Evolutionary conservation across 2,888 invertebrate species (phyloP).

Genomic region (Tineola bisselliella): DNA sequence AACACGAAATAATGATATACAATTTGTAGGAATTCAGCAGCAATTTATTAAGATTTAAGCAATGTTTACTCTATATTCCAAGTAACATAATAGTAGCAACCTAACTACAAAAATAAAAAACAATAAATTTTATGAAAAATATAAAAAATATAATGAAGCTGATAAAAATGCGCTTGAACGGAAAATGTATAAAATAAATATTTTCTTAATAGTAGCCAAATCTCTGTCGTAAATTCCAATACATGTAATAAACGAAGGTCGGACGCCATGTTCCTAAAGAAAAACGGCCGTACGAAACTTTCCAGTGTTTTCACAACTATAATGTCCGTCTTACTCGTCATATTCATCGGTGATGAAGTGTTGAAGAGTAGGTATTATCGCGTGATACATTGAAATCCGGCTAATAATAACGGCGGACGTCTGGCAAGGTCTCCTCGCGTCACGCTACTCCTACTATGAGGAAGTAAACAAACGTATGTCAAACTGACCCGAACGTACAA

Average conservation of each 20-base stretch:
- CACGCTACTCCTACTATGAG: slow-evolving; percentile 7
- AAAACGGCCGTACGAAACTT: slow-evolving; percentile 2
- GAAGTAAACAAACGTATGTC: slow-evolving; percentile 9
- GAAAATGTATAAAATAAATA: slow-evolving; percentile 2
- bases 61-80: too few relatives aligned
- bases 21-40: background rate
- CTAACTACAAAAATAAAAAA: too few relatives aligned
- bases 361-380: slow-evolving; percentile 5
- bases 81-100: background rate
- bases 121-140: too few relatives aligned
- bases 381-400: background rate
- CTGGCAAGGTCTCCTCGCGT: slow-evolving; percentile 11
- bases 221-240: background rate
- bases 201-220: background rate
- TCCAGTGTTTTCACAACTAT: background rate
- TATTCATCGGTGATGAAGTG: slow-evolving; percentile 1
- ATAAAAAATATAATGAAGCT: background rate
- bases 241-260: background rate
- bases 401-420: slow-evolving; percentile 9
- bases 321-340: background rate
- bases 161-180: background rate
- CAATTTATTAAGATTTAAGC: background rate
- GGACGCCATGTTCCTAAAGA: background rate
- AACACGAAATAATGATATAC: background rate
- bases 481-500: background rate